Conservation (phyloP, 2,797 vertebrate genomes). For the Philypnodon macrostomus region DNA sequence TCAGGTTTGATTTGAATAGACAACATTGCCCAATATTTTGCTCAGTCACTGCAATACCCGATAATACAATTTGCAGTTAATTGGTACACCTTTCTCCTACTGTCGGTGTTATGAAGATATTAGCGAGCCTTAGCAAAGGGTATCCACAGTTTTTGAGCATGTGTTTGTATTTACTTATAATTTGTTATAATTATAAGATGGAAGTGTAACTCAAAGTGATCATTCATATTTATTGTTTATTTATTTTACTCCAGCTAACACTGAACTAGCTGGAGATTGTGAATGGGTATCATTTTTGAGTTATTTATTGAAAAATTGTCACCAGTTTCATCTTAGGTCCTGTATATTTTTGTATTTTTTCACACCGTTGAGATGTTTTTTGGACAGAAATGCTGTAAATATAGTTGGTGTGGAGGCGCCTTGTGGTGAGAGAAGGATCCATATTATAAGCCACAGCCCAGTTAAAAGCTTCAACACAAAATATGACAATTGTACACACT, state of each 20-base stretch:
- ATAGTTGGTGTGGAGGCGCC: conserved; percentile 45
- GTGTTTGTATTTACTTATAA: conserved; percentile 67
- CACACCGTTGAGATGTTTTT: conserved; percentile 49
- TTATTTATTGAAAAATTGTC: conserved; percentile 63
- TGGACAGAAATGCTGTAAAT: conserved; percentile 70
- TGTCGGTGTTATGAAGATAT: conserved; percentile 18
- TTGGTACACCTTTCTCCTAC: background rate
- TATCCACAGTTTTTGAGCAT: conserved; percentile 57
- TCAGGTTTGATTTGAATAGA: too few relatives aligned
- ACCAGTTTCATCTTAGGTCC: conserved; percentile 55
- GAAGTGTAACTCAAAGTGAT: conserved; percentile 56
- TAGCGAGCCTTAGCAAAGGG: conserved; percentile 9
- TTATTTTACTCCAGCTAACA: conserved; percentile 43
- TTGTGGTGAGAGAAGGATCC: conserved; percentile 46
- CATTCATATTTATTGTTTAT: conserved; percentile 67
- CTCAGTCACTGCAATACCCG: too few relatives aligned
- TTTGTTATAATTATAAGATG: conserved; percentile 64
- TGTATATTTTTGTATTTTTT: conserved; percentile 60
- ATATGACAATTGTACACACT: conserved; percentile 42
- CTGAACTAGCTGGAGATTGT: conserved; percentile 42
- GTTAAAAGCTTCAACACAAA: conserved; percentile 47
- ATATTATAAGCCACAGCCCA: conserved; percentile 51
- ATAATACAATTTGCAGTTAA: background rate
- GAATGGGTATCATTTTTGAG: conserved; percentile 45
- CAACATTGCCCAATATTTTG: too few relatives aligned